A percentile compares a stretch with the other conserved stretches of the same genome.
Conservation (phyloP, 2,113 vertebrate genomes). For the Verasper variegatus region DNA sequence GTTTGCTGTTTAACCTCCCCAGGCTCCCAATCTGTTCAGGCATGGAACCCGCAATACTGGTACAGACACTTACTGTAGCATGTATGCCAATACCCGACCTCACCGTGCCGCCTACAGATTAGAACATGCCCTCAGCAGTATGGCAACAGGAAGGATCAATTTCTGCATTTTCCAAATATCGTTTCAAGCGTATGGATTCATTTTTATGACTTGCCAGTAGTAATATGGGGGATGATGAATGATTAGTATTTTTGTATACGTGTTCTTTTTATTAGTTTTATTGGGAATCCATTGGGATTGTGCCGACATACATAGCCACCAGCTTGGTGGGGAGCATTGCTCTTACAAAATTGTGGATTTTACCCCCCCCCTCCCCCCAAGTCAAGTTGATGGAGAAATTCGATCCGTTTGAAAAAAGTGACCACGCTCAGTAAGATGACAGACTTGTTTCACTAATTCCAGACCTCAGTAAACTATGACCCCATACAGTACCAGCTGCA, state of each 20-base stretch:
- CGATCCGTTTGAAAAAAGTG: constrained; percentile 60
- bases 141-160: constrained; percentile 1
- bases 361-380: constrained; percentile 1
- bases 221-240: neutral
- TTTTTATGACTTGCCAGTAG: neutral
- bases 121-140: neutral
- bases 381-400: constrained; percentile 47
- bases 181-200: neutral
- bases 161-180: constrained; percentile 16
- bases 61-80: constrained; percentile 1
- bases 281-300: constrained; percentile 1
- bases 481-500: constrained; percentile 69
- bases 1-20: constrained; percentile 60
- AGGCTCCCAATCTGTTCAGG: constrained; percentile 22
- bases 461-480: constrained; percentile 73
- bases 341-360: neutral
- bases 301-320: too few relatives aligned
- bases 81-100: constrained; percentile 4
- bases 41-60: constrained; percentile 43
- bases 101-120: neutral
- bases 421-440: constrained; percentile 56
- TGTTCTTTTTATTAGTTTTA: neutral
- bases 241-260: neutral
- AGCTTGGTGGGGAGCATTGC: too few relatives aligned
- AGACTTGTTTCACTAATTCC: constrained; percentile 69